Evolutionary conservation across 2,797 vertebrate genomes (phyloP).

Genomic region (Euphonia xanthogaster): DNA sequence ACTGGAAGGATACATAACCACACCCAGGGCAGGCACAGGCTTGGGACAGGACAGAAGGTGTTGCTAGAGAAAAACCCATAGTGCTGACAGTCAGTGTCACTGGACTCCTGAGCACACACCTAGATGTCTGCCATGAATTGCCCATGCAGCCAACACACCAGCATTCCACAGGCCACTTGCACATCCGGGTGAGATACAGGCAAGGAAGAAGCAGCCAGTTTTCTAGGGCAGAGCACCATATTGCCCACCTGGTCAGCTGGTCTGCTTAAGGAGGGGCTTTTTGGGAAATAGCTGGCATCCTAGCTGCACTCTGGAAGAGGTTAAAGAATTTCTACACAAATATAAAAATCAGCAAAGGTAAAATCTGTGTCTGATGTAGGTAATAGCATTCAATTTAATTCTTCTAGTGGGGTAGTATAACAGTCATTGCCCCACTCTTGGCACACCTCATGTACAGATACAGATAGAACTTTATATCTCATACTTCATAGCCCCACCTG

Average conservation of each 20-base stretch:
- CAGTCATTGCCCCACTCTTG: background rate
- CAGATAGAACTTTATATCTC: background rate
- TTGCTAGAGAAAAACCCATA: background rate
- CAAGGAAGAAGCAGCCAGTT: background rate
- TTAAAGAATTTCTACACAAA: background rate
- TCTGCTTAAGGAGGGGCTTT: accelerated
- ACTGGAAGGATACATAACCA: accelerated
- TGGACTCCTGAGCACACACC: background rate
- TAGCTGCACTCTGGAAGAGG: background rate
- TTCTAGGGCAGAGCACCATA: background rate
- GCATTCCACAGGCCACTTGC: background rate
- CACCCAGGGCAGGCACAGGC: background rate
- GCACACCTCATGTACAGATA: background rate
- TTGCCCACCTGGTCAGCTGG: background rate
- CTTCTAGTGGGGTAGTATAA: background rate
- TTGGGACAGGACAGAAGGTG: background rate
- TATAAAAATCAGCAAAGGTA: background rate
- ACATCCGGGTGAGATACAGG: background rate
- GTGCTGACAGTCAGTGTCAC: background rate
- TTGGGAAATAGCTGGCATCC: background rate
- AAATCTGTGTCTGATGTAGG: background rate
- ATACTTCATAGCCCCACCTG: background rate
- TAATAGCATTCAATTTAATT: background rate
- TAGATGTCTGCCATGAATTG: background rate
- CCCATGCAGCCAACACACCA: background rate